These are phyloP conservation scores for Sebastes hubbsi DNA, from an alignment of 2,797 vertebrate species.

Conservation along the genomic window DNA sequence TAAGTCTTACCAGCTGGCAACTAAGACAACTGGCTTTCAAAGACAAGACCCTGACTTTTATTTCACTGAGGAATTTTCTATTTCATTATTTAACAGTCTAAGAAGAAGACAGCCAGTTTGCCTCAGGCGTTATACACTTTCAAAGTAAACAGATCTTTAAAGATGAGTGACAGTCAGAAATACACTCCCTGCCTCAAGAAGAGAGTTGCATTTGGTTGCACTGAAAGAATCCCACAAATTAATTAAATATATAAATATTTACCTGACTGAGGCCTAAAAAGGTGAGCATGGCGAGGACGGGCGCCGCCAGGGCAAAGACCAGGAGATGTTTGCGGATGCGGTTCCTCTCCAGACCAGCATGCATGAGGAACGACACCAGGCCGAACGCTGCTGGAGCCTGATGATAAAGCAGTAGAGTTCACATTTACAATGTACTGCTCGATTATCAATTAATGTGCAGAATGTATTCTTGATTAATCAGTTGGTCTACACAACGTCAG, in stretches of 20 bases:
- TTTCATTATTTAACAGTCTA: background rate
- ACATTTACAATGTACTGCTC: background rate
- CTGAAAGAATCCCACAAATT: accelerated
- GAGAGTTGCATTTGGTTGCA: background rate
- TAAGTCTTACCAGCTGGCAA: background rate
- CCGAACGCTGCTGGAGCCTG: constrained; percentile 98
- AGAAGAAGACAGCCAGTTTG: background rate
- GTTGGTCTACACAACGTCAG: background rate
- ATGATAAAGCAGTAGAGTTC: background rate
- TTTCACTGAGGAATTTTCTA: too few relatives aligned
- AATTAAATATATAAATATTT: constrained; percentile 26
- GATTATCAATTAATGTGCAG: background rate
- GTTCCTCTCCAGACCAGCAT: constrained; percentile 96
- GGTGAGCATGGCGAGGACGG: constrained; percentile 94
- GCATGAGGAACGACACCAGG: constrained; percentile 98
- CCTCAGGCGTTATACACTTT: background rate
- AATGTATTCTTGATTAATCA: background rate
- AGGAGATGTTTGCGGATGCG: constrained; percentile 97
- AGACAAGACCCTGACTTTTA: too few relatives aligned
- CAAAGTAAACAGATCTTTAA: background rate
- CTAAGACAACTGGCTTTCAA: background rate
- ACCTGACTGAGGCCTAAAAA: constrained; percentile 97
- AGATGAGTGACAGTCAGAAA: background rate
- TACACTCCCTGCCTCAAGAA: background rate
- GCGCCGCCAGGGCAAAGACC: constrained; percentile 95